These are phyloP conservation scores for Pheosia gnoma DNA, from an alignment of 2,888 invertebrate genomes.

Conservation along the genomic window DNA sequence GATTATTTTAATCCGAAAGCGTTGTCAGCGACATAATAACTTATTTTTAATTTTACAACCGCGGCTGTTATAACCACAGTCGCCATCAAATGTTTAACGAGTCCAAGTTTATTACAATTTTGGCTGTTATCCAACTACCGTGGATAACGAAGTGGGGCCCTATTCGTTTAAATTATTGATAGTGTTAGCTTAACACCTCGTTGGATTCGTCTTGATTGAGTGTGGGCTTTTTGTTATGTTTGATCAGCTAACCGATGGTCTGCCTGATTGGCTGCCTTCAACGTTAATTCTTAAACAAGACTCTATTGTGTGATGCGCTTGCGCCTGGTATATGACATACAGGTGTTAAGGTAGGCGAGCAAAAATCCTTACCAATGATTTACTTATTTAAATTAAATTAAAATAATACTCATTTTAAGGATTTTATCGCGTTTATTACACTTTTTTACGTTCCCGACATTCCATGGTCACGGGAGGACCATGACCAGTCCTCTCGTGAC, in stretches of 20 bases:
- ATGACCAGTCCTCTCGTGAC: too few relatives aligned
- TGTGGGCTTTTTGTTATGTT: slow-evolving; percentile 79
- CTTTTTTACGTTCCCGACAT: too few relatives aligned
- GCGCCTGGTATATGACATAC: slow-evolving; percentile 28
- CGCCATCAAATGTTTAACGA: slow-evolving; percentile 72
- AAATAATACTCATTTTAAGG: too few relatives aligned
- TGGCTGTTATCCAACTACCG: slow-evolving; percentile 70
- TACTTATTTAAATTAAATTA: background rate
- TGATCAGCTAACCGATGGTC: slow-evolving; percentile 78
- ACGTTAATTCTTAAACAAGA: slow-evolving; percentile 77
- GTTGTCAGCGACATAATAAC: slow-evolving; percentile 41
- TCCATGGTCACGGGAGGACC: too few relatives aligned
- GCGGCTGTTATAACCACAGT: slow-evolving; percentile 29
- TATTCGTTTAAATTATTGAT: slow-evolving; percentile 71
- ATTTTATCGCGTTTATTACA: too few relatives aligned
- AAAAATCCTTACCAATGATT: background rate
- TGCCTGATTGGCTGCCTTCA: slow-evolving; percentile 74
- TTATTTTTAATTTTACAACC: slow-evolving; percentile 38
- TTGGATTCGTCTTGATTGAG: slow-evolving; percentile 77
- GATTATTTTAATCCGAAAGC: slow-evolving; percentile 34
- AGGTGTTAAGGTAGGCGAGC: slow-evolving; percentile 3
- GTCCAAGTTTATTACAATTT: slow-evolving; percentile 76
- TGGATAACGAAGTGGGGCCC: slow-evolving; percentile 63
- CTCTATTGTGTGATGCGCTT: slow-evolving; percentile 60
- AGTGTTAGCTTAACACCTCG: slow-evolving; percentile 77